A percentile compares a stretch with the other conserved stretches of the same genome.
phyloP scores from a whole-genome alignment of 2,113 vertebrate species.

The Cryptomyrus ogoouensis region DNA sequence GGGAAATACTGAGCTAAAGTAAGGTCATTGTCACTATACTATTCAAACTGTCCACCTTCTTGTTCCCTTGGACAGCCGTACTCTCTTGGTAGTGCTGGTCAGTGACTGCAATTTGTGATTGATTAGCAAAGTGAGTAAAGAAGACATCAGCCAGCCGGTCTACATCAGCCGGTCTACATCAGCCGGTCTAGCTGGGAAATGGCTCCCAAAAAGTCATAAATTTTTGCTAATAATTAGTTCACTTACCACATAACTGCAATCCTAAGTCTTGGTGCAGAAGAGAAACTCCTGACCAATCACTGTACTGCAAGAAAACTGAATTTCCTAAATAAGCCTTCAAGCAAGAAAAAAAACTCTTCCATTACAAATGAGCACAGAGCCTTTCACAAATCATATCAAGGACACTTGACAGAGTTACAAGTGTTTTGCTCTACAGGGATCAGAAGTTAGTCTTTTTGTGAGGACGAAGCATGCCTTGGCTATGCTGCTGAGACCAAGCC shows the following conservation, averaged over 20 bases:
- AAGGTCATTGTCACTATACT: background rate
- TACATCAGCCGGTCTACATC: background rate
- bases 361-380: background rate
- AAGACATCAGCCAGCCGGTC: background rate
- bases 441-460: background rate
- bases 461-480: background rate
- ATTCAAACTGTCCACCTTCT: background rate
- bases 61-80: no score
- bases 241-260: background rate
- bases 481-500: background rate
- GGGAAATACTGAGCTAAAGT: background rate
- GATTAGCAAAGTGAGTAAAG: background rate
- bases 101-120: background rate
- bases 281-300: background rate
- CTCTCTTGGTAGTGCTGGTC: background rate
- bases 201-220: background rate
- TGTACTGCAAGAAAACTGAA: background rate
- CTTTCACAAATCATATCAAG: constrained; percentile 7
- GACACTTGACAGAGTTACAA: constrained; percentile 2
- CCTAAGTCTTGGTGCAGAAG: background rate
- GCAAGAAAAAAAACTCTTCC: background rate
- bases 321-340: background rate
- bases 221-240: background rate
- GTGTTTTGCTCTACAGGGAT: background rate
- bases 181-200: background rate